Evolutionary conservation across 2,888 invertebrate species (phyloP).

Genomic region (Sylvicola cinctus): DNA sequence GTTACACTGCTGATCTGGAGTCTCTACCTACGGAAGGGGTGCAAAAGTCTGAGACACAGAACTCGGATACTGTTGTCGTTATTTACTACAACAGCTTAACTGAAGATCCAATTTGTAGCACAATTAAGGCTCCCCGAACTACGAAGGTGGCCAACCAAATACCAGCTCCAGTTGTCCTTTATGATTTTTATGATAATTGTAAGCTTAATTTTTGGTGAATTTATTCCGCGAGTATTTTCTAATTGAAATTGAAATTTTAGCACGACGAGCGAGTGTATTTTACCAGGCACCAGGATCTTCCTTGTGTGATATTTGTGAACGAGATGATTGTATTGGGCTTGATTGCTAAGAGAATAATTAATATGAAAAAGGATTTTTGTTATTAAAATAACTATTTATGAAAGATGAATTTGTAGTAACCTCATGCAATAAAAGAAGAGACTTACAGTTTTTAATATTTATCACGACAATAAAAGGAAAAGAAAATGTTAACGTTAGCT

Average conservation of each 20-base stretch:
- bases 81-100: slow-evolving; percentile 30
- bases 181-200: slow-evolving; percentile 85
- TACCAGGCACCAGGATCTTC: slow-evolving; percentile 33
- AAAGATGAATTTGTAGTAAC: no score
- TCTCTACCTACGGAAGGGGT: slow-evolving; percentile 31
- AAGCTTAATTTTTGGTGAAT: slow-evolving; percentile 24
- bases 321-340: no score
- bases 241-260: slow-evolving; percentile 22
- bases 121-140: slow-evolving; percentile 61
- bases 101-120: slow-evolving; percentile 41
- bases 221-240: no score
- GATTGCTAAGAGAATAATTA: no score
- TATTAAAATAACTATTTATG: no score
- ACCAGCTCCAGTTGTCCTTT: slow-evolving; percentile 63
- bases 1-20: slow-evolving; percentile 57
- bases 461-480: no score
- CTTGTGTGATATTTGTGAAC: no score
- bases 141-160: slow-evolving; percentile 71
- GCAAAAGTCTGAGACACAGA: slow-evolving; percentile 41
- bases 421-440: no score
- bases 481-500: no score
- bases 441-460: no score
- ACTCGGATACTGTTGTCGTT: slow-evolving; percentile 40
- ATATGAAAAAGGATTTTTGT: no score
- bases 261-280: slow-evolving; percentile 54